Evolutionary conservation across 2,888 invertebrate genomes (phyloP), one percentile per base, ranked within the genome.

Genomic region (Agrilus biguttatus): DNA sequence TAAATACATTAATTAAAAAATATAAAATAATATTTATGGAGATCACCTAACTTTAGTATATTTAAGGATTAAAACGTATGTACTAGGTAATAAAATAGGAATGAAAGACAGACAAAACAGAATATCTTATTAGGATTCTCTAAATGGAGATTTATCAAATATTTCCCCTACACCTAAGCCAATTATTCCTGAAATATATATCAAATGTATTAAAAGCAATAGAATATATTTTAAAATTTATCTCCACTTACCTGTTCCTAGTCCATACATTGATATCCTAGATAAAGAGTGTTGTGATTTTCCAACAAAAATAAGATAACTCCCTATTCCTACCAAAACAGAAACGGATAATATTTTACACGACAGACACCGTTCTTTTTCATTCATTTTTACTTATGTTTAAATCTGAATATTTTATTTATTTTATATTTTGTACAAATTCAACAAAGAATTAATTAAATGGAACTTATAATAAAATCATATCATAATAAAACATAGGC

Each of bases 161-260:
- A 61, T 53, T 56, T 63, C 63, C 39, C 60, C 58, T 37, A 62
- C 43, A 23, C 62, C 63, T 42, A 65, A 51, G n/a, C 51, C 50
- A 37, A 57, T 51, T 17, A 51, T 51, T 36, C 54, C 63, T 64
- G 46, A 51, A 61, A 58, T 19, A 47, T 42, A 39, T 12, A 32
- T 41, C 33, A 21, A n/a, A n/a, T n/a, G 36, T 3, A n/a, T 36
- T 14, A 36, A 3, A 8, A 8, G 10, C 39, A 37, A 14, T 41
- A 17, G 7, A 36, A 34, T 28, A 3, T 17, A 8, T 19, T 36
- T 37, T 41, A 35, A 6, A 37, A 34, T 19, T 17, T 19, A 14
- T 14, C n/a, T n/a, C n/a, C n/a, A n/a, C 39, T 42, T 47, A 64
- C 65, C 59, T 49, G 54, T 41, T 37, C 60, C 63, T 44, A 64